A percentile compares a stretch with the other conserved stretches of the same genome.
These are phyloP conservation scores for Linhomoeus sp. DNA, from an alignment of 2,888 invertebrate genomes.

Conservation along the genomic window DNA sequence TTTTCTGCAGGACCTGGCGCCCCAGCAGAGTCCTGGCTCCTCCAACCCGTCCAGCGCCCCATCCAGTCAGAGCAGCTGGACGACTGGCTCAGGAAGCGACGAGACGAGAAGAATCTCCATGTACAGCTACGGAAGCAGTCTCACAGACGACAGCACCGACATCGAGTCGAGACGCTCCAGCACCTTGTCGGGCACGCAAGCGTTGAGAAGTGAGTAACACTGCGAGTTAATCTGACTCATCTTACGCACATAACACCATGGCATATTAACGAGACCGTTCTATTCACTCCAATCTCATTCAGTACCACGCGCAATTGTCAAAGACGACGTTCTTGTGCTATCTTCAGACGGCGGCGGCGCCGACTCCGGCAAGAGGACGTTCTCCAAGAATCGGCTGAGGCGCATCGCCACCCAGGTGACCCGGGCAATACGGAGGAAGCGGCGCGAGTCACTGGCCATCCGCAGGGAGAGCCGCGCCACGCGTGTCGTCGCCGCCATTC, in stretches of 20 bases:
- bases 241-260: too few species aligned
- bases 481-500: constrained; percentile 16
- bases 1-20: too few species aligned
- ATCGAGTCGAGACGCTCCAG: constrained; percentile 1
- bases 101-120: constrained; percentile 11
- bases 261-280: too few species aligned
- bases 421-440: constrained; percentile 14
- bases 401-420: constrained; percentile 10
- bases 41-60: constrained; percentile 11
- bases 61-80: constrained; percentile 10
- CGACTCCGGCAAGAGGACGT: too few species aligned
- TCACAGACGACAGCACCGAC: constrained; percentile 14
- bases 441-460: constrained; percentile 16
- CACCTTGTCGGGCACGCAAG: too few species aligned
- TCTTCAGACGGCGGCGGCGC: too few species aligned
- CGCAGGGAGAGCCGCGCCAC: constrained; percentile 15
- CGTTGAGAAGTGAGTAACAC: too few species aligned
- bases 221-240: too few species aligned
- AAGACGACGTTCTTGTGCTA: too few species aligned
- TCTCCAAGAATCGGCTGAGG: not conserved
- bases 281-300: too few species aligned
- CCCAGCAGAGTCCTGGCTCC: too few species aligned
- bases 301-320: too few species aligned
- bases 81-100: not conserved
- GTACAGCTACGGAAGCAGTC: constrained; percentile 15